phyloP scores from a whole-genome alignment of 1,140 invertebrate genomes.

The Radopholus similis region DNA sequence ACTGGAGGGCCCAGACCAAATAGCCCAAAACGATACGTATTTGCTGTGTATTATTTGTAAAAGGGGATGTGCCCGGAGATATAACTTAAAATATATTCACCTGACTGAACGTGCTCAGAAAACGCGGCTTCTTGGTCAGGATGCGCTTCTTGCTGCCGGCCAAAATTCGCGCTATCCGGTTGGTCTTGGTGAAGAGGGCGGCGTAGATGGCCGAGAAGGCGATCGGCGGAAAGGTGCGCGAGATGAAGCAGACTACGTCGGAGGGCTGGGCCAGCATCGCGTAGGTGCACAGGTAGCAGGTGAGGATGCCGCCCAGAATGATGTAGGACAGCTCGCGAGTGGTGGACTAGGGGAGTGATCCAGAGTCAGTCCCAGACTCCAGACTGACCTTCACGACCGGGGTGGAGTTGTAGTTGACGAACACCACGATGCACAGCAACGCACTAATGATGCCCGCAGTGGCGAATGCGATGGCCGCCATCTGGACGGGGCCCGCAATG shows the following conservation, averaged over 20 bases:
- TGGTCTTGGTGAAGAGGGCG: conserved; percentile 78
- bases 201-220: conserved; percentile 80
- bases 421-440: conserved; percentile 66
- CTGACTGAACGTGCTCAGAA: conserved; percentile 67
- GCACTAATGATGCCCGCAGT: conserved; percentile 68
- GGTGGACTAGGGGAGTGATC: conserved; percentile 54
- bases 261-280: conserved; percentile 72
- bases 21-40: too few species aligned
- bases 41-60: too few species aligned
- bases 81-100: too few species aligned
- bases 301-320: conserved; percentile 68
- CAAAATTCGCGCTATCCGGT: conserved; percentile 77
- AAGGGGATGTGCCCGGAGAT: too few species aligned
- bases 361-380: background rate
- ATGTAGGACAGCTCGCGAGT: conserved; percentile 71
- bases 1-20: too few species aligned
- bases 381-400: conserved; percentile 69
- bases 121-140: conserved; percentile 73
- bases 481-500: conserved; percentile 67
- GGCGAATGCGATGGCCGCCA: conserved; percentile 68
- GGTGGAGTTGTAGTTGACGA: conserved; percentile 69
- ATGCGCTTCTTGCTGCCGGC: conserved; percentile 77
- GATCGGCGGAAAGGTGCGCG: conserved; percentile 61
- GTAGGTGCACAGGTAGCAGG: conserved; percentile 67
- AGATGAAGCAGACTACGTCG: conserved; percentile 68